These are phyloP conservation scores for Ctenosaura bakeri DNA, from an alignment of 2,797 vertebrate genomes.

Conservation along the genomic window DNA sequence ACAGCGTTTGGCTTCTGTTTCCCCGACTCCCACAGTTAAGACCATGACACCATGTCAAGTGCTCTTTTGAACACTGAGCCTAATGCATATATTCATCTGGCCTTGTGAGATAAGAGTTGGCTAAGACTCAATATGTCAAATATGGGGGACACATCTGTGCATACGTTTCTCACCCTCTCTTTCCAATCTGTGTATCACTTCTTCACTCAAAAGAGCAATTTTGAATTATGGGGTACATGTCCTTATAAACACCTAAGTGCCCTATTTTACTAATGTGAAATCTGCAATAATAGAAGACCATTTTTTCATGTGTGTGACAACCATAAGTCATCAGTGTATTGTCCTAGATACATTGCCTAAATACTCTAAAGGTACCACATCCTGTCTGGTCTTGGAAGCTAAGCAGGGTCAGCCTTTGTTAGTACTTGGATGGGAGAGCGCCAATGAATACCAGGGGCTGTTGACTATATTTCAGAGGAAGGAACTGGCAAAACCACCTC, in stretches of 20 bases:
- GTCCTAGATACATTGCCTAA: too few species aligned
- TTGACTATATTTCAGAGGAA: too few species aligned
- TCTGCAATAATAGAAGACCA: too few species aligned
- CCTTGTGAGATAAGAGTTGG: conserved; percentile 28
- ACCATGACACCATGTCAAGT: conserved; percentile 36
- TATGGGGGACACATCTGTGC: background rate
- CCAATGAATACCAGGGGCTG: too few species aligned
- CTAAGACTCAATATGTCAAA: conserved; percentile 8
- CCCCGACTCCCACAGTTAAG: conserved; percentile 42
- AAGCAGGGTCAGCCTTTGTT: too few species aligned
- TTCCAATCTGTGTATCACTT: background rate
- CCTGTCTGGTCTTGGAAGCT: too few species aligned
- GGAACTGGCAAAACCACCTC: too few species aligned
- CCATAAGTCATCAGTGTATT: too few species aligned
- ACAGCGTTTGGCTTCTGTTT: conserved; percentile 48
- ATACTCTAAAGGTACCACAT: too few species aligned
- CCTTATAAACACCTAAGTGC: background rate
- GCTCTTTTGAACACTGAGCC: background rate
- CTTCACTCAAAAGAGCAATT: background rate
- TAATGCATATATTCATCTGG: background rate
- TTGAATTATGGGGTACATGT: background rate
- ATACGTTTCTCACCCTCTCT: conserved; percentile 20
- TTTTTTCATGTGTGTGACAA: too few species aligned
- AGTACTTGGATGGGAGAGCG: too few species aligned
- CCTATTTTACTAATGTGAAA: background rate